Percentiles rank a stretch among this genome's conserved stretches.
phyloP scores from a whole-genome alignment of 2,888 invertebrate genomes.

The Dryobotodes eremita region DNA sequence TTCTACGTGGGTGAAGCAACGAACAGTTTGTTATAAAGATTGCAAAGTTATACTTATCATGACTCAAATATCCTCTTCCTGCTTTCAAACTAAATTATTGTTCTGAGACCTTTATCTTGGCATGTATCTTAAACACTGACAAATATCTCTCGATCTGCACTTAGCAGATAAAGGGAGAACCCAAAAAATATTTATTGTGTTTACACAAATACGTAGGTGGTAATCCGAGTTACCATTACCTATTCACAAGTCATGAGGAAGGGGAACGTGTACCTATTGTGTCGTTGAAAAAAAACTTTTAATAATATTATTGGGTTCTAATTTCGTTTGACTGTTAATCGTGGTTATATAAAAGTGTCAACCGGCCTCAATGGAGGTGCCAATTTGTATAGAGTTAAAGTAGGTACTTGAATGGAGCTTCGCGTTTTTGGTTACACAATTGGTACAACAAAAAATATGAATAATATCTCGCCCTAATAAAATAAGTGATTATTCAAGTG shows the following conservation, averaged over 20 bases:
- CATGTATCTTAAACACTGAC: constrained; percentile 75
- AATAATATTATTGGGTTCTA: constrained; percentile 91
- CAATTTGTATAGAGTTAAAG: constrained; percentile 88
- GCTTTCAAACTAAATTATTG: constrained; percentile 65
- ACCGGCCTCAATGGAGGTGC: constrained; percentile 84
- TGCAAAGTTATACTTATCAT: constrained; percentile 65
- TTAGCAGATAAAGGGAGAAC: constrained; percentile 78
- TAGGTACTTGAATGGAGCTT: constrained; percentile 78
- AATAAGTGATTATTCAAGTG: constrained; percentile 82
- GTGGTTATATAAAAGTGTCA: constrained; percentile 89
- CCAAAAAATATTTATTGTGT: constrained; percentile 90
- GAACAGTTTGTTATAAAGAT: constrained; percentile 16
- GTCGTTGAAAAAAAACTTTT: constrained; percentile 75
- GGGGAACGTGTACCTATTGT: constrained; percentile 75
- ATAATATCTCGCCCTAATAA: constrained; percentile 77
- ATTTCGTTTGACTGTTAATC: constrained; percentile 90
- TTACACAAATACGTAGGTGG: constrained; percentile 90
- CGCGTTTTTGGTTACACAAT: constrained; percentile 83
- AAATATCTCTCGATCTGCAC: constrained; percentile 79
- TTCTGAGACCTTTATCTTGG: constrained; percentile 70
- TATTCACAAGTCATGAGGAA: constrained; percentile 80
- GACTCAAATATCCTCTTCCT: constrained; percentile 69
- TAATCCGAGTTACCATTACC: constrained; percentile 83
- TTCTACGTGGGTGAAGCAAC: background rate
- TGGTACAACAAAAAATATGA: constrained; percentile 77